phyloP scores from a whole-genome alignment of 2,797 vertebrate species.

The Odontamblyopus lacepedii region DNA sequence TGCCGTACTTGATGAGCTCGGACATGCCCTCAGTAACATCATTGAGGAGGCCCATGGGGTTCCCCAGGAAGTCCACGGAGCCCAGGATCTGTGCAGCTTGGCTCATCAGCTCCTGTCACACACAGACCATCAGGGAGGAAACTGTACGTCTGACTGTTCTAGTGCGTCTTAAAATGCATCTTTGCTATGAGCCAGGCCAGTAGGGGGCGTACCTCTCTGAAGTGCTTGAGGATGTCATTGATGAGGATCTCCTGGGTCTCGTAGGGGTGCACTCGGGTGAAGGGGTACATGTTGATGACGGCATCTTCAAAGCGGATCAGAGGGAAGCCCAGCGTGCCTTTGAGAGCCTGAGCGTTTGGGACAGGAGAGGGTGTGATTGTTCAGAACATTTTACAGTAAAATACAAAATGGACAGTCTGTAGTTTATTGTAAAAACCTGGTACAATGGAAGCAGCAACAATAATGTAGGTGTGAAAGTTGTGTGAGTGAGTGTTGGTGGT shows the following conservation, averaged over 20 bases:
- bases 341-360: constrained; percentile 77
- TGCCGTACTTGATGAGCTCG: constrained; percentile 95
- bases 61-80: constrained; percentile 97
- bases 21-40: constrained; percentile 93
- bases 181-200: too few species aligned
- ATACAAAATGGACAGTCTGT: background rate
- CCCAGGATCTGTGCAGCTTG: constrained; percentile 96
- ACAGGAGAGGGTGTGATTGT: background rate
- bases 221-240: constrained; percentile 95
- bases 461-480: too few species aligned
- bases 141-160: too few species aligned
- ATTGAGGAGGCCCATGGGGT: constrained; percentile 94
- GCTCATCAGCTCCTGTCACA: constrained; percentile 89
- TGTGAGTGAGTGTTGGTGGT: too few species aligned
- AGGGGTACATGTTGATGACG: constrained; percentile 94
- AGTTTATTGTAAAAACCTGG: too few species aligned
- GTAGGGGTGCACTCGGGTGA: constrained; percentile 94
- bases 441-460: background rate
- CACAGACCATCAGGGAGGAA: background rate
- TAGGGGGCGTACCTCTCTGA: constrained; percentile 85
- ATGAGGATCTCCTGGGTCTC: constrained; percentile 97
- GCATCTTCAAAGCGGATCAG: constrained; percentile 95
- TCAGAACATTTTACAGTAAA: background rate
- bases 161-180: too few species aligned
- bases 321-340: constrained; percentile 91